These are phyloP conservation scores for Cataglyphis livida DNA, from an alignment of 2,888 invertebrate genomes.

Conservation along the genomic window DNA sequence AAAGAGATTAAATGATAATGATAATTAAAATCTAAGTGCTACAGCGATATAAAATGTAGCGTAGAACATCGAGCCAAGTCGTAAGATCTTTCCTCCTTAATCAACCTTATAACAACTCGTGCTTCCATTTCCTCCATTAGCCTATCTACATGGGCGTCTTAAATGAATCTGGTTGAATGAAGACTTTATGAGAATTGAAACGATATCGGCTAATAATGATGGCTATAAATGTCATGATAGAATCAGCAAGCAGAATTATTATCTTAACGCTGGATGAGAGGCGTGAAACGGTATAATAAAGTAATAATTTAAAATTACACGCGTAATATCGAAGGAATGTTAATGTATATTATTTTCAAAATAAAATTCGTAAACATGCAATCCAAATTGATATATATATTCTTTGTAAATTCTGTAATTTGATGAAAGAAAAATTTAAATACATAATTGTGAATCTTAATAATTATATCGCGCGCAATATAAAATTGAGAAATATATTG, in stretches of 20 bases:
- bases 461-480: neutral
- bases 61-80: neutral
- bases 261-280: conserved; percentile 82
- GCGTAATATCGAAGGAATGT: conserved; percentile 49
- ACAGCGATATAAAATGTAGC: neutral
- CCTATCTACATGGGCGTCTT: conserved; percentile 42
- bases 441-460: neutral
- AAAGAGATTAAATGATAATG: neutral
- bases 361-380: neutral
- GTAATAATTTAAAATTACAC: conserved; percentile 84
- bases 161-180: conserved; percentile 79
- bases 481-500: neutral
- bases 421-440: neutral
- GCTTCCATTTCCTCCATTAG: neutral
- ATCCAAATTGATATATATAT: neutral
- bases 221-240: conserved; percentile 85
- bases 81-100: neutral
- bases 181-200: conserved; percentile 83
- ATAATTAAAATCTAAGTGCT: neutral
- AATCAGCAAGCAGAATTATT: conserved; percentile 84
- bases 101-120: neutral
- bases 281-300: conserved; percentile 83
- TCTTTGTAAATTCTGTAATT: neutral
- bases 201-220: conserved; percentile 85
- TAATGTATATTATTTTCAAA: neutral